These are phyloP conservation scores for Eleutherodactylus coqui DNA, from an alignment of 2,797 vertebrate genomes.

Conservation along the genomic window DNA sequence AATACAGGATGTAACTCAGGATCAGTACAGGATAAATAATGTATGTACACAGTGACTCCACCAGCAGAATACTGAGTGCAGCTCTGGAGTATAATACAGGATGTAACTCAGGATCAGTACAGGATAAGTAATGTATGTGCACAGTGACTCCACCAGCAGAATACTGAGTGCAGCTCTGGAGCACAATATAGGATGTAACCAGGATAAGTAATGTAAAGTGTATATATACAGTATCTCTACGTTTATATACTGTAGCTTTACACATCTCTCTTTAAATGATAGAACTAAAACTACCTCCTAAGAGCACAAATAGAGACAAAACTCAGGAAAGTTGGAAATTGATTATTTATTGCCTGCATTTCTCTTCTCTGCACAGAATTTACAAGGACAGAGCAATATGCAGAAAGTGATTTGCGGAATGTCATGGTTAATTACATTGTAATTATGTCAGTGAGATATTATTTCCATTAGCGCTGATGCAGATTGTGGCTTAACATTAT, in stretches of 20 bases:
- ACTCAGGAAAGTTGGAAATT: constrained; percentile 23
- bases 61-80: not conserved
- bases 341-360: constrained; percentile 48
- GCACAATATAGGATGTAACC: not conserved
- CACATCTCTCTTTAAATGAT: not conserved
- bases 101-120: no score
- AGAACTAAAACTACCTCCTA: not conserved
- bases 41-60: not conserved
- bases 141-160: not conserved
- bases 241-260: not conserved
- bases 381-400: constrained; percentile 30
- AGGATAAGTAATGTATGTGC: not conserved
- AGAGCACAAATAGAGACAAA: constrained; percentile 15
- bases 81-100: not conserved
- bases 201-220: not conserved
- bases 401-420: constrained; percentile 38
- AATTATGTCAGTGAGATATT: constrained; percentile 58
- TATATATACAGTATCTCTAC: not conserved
- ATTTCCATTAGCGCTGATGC: constrained; percentile 50
- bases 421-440: constrained; percentile 53
- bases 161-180: not conserved
- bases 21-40: not conserved
- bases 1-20: no score
- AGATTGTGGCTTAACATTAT: constrained; percentile 48
- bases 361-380: constrained; percentile 26